These are phyloP conservation scores for Charadrius vociferus DNA, from an alignment of 2,113 vertebrate genomes.

Conservation along the genomic window DNA sequence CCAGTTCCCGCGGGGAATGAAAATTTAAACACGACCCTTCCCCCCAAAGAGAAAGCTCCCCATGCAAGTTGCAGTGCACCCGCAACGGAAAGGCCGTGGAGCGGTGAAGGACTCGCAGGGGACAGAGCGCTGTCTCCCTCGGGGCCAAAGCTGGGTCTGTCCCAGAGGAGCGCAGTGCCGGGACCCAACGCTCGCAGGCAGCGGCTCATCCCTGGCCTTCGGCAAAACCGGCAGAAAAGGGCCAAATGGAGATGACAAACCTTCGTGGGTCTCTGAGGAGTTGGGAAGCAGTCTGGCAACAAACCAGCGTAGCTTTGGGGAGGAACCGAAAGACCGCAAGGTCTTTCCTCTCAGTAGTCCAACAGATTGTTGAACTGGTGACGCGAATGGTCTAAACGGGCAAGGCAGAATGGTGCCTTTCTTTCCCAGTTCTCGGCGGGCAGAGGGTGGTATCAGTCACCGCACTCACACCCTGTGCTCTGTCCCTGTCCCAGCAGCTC, in stretches of 20 bases:
- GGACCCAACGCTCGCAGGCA: rapidly evolving
- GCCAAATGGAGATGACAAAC: background rate
- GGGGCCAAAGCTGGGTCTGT: background rate
- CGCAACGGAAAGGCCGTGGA: background rate
- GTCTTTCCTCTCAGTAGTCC: background rate
- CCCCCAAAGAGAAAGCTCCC: too few species aligned
- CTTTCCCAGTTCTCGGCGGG: rapidly evolving
- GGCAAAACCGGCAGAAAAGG: background rate
- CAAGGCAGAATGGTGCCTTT: too few species aligned
- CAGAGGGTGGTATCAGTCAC: background rate
- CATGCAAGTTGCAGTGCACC: rapidly evolving
- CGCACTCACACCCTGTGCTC: rapidly evolving
- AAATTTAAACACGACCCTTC: rapidly evolving
- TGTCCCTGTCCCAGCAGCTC: too few species aligned
- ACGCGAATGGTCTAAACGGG: rapidly evolving
- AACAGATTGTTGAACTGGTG: background rate
- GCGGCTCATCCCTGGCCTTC: background rate
- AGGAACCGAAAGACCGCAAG: background rate
- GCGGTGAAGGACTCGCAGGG: background rate
- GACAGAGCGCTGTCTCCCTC: background rate
- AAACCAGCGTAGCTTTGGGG: rapidly evolving
- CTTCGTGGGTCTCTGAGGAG: background rate
- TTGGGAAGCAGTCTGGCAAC: background rate
- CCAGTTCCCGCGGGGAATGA: background rate
- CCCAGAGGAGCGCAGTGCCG: background rate